Evolutionary conservation across 2,797 vertebrate genomes (phyloP).

Genomic region (Poecilia gillii): DNA sequence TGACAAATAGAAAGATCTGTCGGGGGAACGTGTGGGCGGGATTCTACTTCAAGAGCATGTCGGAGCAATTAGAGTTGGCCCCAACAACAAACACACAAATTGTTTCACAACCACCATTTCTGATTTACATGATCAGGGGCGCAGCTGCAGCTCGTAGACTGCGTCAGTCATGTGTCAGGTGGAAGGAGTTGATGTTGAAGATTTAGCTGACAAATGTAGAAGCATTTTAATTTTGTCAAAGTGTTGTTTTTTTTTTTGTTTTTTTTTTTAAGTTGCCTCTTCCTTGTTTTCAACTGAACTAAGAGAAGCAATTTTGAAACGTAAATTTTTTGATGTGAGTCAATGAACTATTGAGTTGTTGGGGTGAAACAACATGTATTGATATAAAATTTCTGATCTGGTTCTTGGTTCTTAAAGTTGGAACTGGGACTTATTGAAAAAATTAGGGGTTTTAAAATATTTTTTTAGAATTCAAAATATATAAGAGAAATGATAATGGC

Average conservation of each 20-base stretch:
- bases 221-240: background rate
- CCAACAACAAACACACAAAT: constrained; percentile 56
- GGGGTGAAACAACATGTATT: background rate
- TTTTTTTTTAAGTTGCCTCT: background rate
- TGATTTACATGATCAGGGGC: constrained; percentile 38
- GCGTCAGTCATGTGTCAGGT: constrained; percentile 10
- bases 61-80: constrained; percentile 75
- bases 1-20: constrained; percentile 72
- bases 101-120: constrained; percentile 34
- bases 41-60: constrained; percentile 81
- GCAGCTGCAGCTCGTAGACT: constrained; percentile 17
- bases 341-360: background rate
- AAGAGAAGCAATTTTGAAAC: background rate
- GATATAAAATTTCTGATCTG: background rate
- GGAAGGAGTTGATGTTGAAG: background rate
- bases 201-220: background rate
- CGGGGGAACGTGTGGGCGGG: constrained; percentile 74
- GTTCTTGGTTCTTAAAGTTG: background rate
- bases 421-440: background rate
- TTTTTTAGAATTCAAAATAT: background rate
- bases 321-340: background rate
- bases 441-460: background rate
- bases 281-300: background rate
- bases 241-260: background rate
- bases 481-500: background rate